Evolutionary conservation across 1,140 invertebrate genomes (phyloP), one percentile per base, ranked within the genome.

Genomic region (Caenorhabditis brenneri): DNA sequence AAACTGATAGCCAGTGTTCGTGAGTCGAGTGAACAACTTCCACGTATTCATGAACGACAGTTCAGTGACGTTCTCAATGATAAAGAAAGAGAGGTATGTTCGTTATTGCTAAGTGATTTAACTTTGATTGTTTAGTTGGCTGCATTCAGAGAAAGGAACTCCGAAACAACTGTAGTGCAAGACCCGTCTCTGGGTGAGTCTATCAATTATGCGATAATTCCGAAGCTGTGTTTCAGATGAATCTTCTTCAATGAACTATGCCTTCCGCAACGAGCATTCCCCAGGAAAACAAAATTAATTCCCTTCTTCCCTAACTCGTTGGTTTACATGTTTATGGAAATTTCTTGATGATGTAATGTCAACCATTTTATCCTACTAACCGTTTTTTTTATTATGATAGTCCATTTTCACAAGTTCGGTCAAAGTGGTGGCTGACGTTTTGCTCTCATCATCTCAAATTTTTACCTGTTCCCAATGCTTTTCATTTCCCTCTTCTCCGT

Each of bases 1-100:
- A 74, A 74, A 24, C 22, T 74, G 10, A 74, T 74, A 74, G 65
- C 33, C 15, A 74, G 65, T 74, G 65, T 74, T 22, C 65, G 36
- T 9, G 65, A 74, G n/a, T 74, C 65, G 6, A 74, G 65, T 46
- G 65, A 74, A 29, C 65, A 74, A 74, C n/a, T 74, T 19, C 65
- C 65, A 74, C 65, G 65, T 42, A 74, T 74, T 27, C 65, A 74
- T 12, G 65, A 74, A 24, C 1, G 65, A n/a, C 65, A 74, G 10
- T 74, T 74, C n/a, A 74, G 24, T n/a, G 65, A 74, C 24, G 36
- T 74, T 74, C 65, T 74, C 6, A 74, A 74, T 24, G 65, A 74
- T 1, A 74, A 74, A 42, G 65, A 42, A 24, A 74, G 19, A 74
- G 65, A 74, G 24, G 65, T 46, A 31, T 19, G 33, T 12, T 42